Evolutionary conservation across 2,797 vertebrate species (phyloP), one percentile per base, ranked within the genome.

Genomic region (Cheirogaleus major): DNA sequence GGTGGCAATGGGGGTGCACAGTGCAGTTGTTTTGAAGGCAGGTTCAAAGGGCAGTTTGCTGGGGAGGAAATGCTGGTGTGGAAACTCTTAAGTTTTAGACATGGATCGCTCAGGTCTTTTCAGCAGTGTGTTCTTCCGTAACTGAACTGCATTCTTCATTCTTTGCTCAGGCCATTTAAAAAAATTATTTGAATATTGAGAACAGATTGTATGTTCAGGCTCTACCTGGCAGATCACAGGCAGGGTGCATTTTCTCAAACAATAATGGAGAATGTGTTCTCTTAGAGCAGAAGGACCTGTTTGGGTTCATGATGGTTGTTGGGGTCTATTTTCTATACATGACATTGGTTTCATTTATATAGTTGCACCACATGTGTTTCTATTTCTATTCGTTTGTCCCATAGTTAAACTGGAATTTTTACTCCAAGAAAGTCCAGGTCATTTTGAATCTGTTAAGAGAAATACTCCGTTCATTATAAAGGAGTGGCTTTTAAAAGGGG

Each of bases 21-120:
- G 78, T 57, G 22, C 89, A 94, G 87, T 95, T 95, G 95, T 91
- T 93, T 96, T 83, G 93, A 95, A 94, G 82, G 79, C 78, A 70
- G 59, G 94, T 94, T 97, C 92, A 95, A 96, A 95, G 95, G 91
- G 91, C 92, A 91, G 22, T 45, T 78, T 75, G 43, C 27, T 3
- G 11, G 87, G 59, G 75, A 97, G 96, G 92, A 91, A 90, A 93
- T 91, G 84, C 92, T 73, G 6, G 14, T 75, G 69, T 96, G 90
- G 95, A 93, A 88, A 88, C 38, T 86, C 38, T 41, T 92, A 89
- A 87, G 82, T 92, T 97, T 93, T 32, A 73, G 94, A 70, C 55
- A 59, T 48, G 67, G 59, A 30, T 45, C 7, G 0, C 88, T 91
- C 55, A 93, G n/a, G 43, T 93, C 89, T 80, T 85, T 69, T 70